Conservation (phyloP, 2,113 vertebrate genomes). For the Alligator mississippiensis region DNA sequence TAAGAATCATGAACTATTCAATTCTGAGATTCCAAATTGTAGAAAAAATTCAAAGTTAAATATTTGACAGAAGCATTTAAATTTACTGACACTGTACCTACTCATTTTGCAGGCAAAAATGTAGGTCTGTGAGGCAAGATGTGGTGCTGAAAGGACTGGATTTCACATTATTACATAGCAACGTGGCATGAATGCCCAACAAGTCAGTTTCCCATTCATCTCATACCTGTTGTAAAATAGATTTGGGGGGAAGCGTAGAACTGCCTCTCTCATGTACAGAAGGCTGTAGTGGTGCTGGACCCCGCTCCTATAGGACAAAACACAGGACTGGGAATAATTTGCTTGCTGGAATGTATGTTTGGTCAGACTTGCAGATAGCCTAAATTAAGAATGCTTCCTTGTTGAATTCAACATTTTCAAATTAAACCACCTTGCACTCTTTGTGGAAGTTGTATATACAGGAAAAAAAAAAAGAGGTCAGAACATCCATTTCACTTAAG, state of each 20-base stretch:
- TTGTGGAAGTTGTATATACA: background rate
- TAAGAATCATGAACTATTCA: background rate
- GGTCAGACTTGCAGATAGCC: background rate
- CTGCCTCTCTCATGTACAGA: constrained; percentile 69
- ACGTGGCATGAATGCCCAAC: background rate
- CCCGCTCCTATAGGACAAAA: constrained; percentile 75
- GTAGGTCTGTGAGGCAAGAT: background rate
- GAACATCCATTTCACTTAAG: background rate
- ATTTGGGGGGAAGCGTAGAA: constrained; percentile 77
- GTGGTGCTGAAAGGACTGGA: background rate
- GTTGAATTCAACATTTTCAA: background rate
- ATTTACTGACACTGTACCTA: background rate
- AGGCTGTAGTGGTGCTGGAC: constrained; percentile 60
- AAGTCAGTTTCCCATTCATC: no score
- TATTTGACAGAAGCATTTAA: background rate
- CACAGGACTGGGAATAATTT: background rate
- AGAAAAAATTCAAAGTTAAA: background rate
- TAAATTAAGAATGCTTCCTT: background rate
- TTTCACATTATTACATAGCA: background rate
- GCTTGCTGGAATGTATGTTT: background rate
- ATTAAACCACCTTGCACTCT: background rate
- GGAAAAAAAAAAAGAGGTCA: background rate
- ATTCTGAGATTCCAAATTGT: background rate
- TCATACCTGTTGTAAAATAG: constrained; percentile 78
- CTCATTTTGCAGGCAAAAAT: background rate